These are phyloP conservation scores for Cliona cf. orientalis DNA, from an alignment of 37 sponge, comb jelly and placozoan genomes.

Conservation along the genomic window DNA sequence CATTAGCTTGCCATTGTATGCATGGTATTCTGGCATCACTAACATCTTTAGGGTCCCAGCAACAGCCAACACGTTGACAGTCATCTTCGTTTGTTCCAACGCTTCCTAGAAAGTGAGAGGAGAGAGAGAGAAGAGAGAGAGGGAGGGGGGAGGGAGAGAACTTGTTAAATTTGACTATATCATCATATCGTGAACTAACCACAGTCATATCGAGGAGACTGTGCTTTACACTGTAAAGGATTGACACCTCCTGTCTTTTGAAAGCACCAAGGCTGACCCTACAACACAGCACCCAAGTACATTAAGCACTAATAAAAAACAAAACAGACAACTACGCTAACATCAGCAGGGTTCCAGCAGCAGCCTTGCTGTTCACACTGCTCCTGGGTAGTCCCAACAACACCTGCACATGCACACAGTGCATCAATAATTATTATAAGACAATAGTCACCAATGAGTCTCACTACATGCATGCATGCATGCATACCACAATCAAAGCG, in stretches of 20 bases:
- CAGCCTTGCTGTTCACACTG: conserved; percentile 52
- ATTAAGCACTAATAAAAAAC: background rate
- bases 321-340: background rate
- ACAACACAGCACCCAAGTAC: background rate
- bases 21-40: background rate
- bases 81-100: conserved; percentile 53
- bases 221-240: background rate
- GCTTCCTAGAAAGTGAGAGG: background rate
- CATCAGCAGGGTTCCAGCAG: conserved; percentile 55
- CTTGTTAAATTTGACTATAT: too few relatives aligned
- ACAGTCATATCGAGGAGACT: conserved; percentile 43
- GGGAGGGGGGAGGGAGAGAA: too few relatives aligned
- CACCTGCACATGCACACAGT: background rate
- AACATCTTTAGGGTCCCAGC: conserved; percentile 66
- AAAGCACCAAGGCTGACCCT: conserved; percentile 58
- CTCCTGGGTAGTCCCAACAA: background rate
- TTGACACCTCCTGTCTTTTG: conserved; percentile 6
- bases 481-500: conserved; percentile 42
- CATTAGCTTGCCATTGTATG: too few relatives aligned
- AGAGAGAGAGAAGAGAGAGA: too few relatives aligned
- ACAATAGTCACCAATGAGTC: background rate
- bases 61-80: conserved; percentile 70
- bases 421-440: background rate
- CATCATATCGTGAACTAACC: conserved; percentile 14
- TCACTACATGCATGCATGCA: background rate